These are phyloP conservation scores for Pica pica DNA, from an alignment of 2,113 vertebrate species.

Conservation along the genomic window DNA sequence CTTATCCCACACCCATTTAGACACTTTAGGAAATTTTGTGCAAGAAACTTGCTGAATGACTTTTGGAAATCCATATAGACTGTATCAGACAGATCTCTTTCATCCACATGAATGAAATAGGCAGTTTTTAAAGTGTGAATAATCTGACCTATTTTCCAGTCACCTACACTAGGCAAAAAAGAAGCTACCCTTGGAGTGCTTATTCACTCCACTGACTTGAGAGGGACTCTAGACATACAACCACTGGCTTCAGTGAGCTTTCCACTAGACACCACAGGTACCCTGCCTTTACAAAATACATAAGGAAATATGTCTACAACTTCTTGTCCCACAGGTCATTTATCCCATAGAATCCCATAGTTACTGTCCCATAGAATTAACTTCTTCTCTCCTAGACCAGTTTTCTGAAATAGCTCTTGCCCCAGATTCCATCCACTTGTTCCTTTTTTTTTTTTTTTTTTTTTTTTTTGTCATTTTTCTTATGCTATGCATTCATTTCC, in stretches of 20 bases:
- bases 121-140: neutral
- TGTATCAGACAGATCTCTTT: neutral
- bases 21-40: neutral
- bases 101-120: neutral
- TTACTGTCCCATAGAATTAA: neutral
- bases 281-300: neutral
- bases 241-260: neutral
- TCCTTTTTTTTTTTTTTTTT: neutral
- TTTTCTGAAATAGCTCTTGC: neutral
- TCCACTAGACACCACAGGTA: neutral
- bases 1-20: neutral
- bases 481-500: neutral
- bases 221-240: neutral
- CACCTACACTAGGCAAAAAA: neutral
- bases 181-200: neutral
- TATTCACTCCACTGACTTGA: neutral
- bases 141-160: conserved; percentile 16
- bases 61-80: neutral
- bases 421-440: neutral
- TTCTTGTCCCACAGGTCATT: neutral
- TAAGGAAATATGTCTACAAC: neutral
- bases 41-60: neutral
- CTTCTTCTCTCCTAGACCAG: neutral
- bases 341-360: neutral
- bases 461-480: neutral